phyloP scores from a whole-genome alignment of 2,113 vertebrate genomes.

The Numenius arquata region DNA sequence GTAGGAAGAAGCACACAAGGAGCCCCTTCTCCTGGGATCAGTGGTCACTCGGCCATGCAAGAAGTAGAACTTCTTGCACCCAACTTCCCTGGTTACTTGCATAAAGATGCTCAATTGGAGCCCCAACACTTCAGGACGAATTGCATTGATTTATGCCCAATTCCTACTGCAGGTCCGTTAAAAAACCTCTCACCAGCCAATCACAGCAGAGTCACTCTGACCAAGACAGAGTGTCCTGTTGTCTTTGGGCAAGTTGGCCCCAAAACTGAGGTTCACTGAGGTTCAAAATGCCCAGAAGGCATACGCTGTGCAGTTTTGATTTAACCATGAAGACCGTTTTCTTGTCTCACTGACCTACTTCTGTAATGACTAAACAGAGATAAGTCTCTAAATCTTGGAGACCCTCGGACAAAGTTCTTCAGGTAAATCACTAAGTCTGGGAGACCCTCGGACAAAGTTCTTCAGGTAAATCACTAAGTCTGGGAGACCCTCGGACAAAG shows the following conservation, averaged over 20 bases:
- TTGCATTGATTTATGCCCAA: too few relatives aligned
- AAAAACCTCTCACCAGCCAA: background rate
- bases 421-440: too few relatives aligned
- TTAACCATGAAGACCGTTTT: accelerated
- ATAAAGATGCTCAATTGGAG: accelerated
- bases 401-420: background rate
- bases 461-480: too few relatives aligned
- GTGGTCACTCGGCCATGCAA: accelerated
- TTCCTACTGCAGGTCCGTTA: background rate
- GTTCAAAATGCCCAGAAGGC: background rate
- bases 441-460: too few relatives aligned
- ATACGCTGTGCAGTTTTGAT: background rate
- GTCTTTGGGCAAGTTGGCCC: background rate
- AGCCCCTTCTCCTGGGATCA: background rate
- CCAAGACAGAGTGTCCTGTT: background rate
- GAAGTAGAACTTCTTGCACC: background rate
- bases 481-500: too few relatives aligned
- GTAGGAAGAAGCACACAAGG: too few relatives aligned
- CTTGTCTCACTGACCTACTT: background rate
- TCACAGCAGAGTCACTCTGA: background rate
- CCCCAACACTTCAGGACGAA: accelerated
- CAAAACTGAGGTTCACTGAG: accelerated
- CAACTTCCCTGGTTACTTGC: background rate
- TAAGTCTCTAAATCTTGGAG: accelerated
- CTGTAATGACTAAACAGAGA: background rate